Evolutionary conservation across 2,888 invertebrate species (phyloP), one percentile per base, ranked within the genome.

Genomic region (Epinotia brunnichana): DNA sequence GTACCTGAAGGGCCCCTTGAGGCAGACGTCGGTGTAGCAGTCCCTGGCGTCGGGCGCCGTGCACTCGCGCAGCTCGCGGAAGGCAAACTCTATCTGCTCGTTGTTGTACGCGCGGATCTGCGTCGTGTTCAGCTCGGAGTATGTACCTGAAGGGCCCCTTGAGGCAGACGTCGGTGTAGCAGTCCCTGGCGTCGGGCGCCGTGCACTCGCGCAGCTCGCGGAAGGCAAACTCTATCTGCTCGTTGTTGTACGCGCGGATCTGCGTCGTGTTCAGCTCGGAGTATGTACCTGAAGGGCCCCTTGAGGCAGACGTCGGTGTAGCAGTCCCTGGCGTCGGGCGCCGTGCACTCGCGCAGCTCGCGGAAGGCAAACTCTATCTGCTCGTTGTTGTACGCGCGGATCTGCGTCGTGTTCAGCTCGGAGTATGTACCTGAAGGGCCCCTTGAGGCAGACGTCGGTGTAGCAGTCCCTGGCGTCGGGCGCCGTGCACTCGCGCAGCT

Each of bases 1-100:
- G n/a, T 41, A 88, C 93, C 93, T 93, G 78, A 83, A 94, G 74
- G 99, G 98, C 3, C 98, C 99, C 71, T 94, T 95, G 10, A 98
- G 87, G 2, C 77, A 82, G 0, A 94, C 88, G 66, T 88, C 88
- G 0, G 81, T 74, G 19, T 77, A 76, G 73, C 94, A 94, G 7
- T 94, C 91, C 62, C 84, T 83, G 3, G 85, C 82, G 24, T 77
- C 85, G 74, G 29, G 29, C 29, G 29, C 29, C 29, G 87, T 91
- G 19, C 83, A 83, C 79, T 83, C 88, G 1, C 76, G 85, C 77
- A 79, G 79, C 11, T 88, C 84, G 51, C 77, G 80, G 81, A 81
- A 89, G 0, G 91, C 90, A 2, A 83, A 77, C 74, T 89, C 87
- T 0, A 79, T 74, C 72, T 93, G 93, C 63, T 92, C 90, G 70